Conservation (phyloP, 2,113 vertebrate species). For the Seriola quinqueradiata region DNA sequence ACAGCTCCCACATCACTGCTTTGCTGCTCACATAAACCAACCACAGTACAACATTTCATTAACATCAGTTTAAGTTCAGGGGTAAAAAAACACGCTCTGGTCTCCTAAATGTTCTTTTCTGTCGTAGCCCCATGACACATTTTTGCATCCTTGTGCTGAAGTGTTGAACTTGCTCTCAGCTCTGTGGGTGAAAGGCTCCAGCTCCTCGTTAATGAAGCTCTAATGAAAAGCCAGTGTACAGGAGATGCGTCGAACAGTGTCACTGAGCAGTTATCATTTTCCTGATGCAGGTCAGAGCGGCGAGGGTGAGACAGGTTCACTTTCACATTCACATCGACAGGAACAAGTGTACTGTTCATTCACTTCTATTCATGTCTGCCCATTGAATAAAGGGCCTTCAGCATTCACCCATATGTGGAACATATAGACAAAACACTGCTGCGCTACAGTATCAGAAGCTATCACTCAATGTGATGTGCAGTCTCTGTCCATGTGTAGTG, state of each 20-base stretch:
- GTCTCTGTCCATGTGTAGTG: too few species aligned
- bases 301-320: neutral
- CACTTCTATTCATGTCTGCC: too few species aligned
- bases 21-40: too few species aligned
- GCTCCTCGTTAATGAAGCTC: conserved; percentile 4
- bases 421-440: neutral
- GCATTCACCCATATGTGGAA: neutral
- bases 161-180: too few species aligned
- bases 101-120: too few species aligned
- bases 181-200: too few species aligned
- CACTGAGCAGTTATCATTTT: neutral
- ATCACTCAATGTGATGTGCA: neutral
- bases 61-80: too few species aligned
- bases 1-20: too few species aligned
- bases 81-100: too few species aligned
- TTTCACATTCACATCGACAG: neutral
- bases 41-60: too few species aligned
- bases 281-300: neutral
- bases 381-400: neutral
- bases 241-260: neutral
- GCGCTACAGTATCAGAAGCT: neutral
- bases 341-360: neutral
- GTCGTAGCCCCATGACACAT: too few species aligned
- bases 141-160: too few species aligned
- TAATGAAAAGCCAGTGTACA: neutral